These are phyloP conservation scores for Aspidiotus rigidus DNA, from an alignment of 2,888 invertebrate species.

Conservation along the genomic window DNA sequence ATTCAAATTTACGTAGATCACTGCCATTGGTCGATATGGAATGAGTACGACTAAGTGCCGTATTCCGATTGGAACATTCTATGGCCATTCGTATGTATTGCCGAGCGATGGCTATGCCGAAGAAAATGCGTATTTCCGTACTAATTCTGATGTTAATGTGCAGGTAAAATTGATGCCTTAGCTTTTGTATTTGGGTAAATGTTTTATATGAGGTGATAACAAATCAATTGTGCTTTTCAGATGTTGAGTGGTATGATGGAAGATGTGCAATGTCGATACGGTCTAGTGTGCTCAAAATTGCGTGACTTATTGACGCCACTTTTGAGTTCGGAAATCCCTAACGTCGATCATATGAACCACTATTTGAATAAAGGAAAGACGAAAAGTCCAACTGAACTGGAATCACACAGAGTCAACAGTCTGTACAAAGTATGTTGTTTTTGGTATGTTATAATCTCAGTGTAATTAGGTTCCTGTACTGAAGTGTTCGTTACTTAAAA, in stretches of 20 bases:
- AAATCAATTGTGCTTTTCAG: slow-evolving; percentile 38
- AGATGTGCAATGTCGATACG: slow-evolving; percentile 65
- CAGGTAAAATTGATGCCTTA: slow-evolving; percentile 37
- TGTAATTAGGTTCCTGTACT: no score
- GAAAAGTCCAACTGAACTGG: slow-evolving; percentile 13
- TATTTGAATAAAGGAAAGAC: slow-evolving; percentile 53
- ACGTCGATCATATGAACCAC: slow-evolving; percentile 72
- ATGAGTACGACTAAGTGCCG: slow-evolving; percentile 83
- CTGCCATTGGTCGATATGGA: slow-evolving; percentile 82
- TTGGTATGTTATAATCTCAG: no score
- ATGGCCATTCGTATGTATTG: slow-evolving; percentile 75
- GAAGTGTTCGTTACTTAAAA: no score
- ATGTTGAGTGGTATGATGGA: slow-evolving; percentile 62
- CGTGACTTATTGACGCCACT: slow-evolving; percentile 69
- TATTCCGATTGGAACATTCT: slow-evolving; percentile 87
- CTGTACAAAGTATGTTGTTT: slow-evolving; percentile 21
- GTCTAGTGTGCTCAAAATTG: slow-evolving; percentile 69
- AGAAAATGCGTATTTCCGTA: slow-evolving; percentile 36
- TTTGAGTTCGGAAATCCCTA: slow-evolving; percentile 62
- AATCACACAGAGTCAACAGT: slow-evolving; percentile 21
- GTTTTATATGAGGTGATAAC: no score
- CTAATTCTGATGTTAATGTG: slow-evolving; percentile 38
- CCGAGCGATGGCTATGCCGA: slow-evolving; percentile 52
- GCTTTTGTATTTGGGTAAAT: no score
- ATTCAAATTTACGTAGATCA: slow-evolving; percentile 52